Evolutionary conservation across 2,797 vertebrate species (phyloP).

Genomic region (Acanthiza pusilla): DNA sequence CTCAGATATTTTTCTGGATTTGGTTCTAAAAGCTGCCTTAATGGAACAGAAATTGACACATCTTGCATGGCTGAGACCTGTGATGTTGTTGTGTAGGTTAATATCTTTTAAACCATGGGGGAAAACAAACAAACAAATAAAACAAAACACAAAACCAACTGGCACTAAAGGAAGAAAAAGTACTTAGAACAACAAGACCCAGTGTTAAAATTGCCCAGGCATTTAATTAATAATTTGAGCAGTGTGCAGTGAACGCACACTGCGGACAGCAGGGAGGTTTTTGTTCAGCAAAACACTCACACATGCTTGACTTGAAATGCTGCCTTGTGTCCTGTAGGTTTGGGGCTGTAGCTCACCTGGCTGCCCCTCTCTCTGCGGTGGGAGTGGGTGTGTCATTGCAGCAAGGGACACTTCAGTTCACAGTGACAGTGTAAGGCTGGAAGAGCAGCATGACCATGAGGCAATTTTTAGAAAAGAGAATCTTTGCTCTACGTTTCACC

Average conservation of each 20-base stretch:
- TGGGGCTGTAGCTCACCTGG: background rate
- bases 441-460: accelerated
- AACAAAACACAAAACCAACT: background rate
- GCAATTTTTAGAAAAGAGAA: background rate
- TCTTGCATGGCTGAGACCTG: background rate
- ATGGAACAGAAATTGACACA: too few relatives aligned
- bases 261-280: background rate
- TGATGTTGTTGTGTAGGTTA: background rate
- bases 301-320: background rate
- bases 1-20: background rate
- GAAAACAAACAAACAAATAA: background rate
- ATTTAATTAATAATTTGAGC: conserved; percentile 6
- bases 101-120: background rate
- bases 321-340: accelerated
- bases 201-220: background rate
- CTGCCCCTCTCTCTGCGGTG: background rate
- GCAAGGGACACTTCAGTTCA: accelerated
- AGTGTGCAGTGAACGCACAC: background rate
- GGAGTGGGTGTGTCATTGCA: accelerated
- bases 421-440: accelerated
- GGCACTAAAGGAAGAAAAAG: background rate
- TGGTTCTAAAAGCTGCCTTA: background rate
- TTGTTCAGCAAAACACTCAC: background rate
- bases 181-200: background rate
- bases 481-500: background rate